Base-by-base conservation (phyloP, 2,113 vertebrate genomes). In the Saccopteryx bilineata region DNA sequence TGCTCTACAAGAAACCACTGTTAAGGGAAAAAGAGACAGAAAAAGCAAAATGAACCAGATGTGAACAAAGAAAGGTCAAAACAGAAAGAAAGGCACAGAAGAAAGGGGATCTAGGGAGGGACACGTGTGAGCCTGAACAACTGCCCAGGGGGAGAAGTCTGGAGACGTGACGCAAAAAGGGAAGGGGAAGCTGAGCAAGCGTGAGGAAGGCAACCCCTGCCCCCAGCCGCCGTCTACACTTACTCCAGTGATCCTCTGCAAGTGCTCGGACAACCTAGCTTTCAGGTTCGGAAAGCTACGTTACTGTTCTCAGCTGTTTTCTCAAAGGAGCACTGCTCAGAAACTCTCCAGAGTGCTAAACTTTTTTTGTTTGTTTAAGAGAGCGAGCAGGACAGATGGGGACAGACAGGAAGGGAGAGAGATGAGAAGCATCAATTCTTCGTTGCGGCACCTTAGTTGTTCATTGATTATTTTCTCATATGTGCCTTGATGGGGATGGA, bases 91-190 rank as follows among this genome's bases (percentile, higher is more conserved):
- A 56, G 63, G 8, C 95, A 95, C 81, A 78, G 72, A 91, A 84
- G 28, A 88, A 97, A 96, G 95, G 92, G 96, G 90, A 92, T 89
- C 92, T 95, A 96, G 92, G 50, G 79, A 97, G 97, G 93, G 97
- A 96, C 97, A 97, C 93, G 97, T 78, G 95, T 78, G 98, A 96
- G 93, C 96, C 96, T 97, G 93, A 81, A 94, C 97, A 81, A 94
- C 97, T 97, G 97, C 98, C 97, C 97, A 97, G 89, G 97, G 79
- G 94, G 97, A 96, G 96, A 97, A 95, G 71, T 95, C 95, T 97
- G 95, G 74, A 97, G 95, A 95, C 0, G 15, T 1, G 92, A 15
- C 46, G 83, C 74, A 96, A 79, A 76, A 87, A 93, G 75, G 74
- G 72, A 48, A 39, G 92, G 63, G 60, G 48, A 75, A 33, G 78